Conservation (phyloP, 2,113 vertebrate species). For the Pygoscelis antarcticus region DNA sequence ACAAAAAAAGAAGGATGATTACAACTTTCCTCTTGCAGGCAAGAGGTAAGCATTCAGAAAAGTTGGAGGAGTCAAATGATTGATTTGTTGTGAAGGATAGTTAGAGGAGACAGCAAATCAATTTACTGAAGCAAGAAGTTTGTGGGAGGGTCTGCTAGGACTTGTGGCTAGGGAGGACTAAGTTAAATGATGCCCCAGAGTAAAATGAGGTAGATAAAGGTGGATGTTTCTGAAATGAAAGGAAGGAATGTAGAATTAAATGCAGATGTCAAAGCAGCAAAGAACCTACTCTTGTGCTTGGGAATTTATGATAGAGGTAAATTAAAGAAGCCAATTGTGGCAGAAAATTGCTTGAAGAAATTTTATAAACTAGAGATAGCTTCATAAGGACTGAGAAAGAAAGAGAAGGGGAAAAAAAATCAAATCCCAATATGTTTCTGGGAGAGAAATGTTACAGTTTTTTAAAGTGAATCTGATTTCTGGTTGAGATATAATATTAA, state of each 20-base stretch:
- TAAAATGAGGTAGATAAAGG: neutral
- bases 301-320: neutral
- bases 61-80: neutral
- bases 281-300: neutral
- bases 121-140: neutral
- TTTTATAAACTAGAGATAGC: neutral
- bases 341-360: neutral
- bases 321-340: neutral
- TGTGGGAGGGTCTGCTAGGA: slow-evolving; percentile 18
- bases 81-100: slow-evolving; percentile 24
- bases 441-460: neutral
- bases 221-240: neutral
- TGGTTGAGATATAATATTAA: neutral
- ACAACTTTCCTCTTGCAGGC: neutral
- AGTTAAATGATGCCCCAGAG: neutral
- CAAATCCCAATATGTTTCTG: neutral
- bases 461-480: neutral
- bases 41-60: neutral
- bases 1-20: neutral
- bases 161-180: neutral
- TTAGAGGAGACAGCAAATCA: slow-evolving; percentile 44
- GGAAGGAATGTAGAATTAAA: neutral
- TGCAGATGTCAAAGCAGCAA: neutral
- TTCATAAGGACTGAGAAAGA: neutral
- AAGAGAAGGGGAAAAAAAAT: neutral